Percentiles rank a stretch among this genome's conserved stretches.
These are phyloP conservation scores for Thysanoteuthis rhombus DNA, from an alignment of 2,888 invertebrate species.

Conservation along the genomic window DNA sequence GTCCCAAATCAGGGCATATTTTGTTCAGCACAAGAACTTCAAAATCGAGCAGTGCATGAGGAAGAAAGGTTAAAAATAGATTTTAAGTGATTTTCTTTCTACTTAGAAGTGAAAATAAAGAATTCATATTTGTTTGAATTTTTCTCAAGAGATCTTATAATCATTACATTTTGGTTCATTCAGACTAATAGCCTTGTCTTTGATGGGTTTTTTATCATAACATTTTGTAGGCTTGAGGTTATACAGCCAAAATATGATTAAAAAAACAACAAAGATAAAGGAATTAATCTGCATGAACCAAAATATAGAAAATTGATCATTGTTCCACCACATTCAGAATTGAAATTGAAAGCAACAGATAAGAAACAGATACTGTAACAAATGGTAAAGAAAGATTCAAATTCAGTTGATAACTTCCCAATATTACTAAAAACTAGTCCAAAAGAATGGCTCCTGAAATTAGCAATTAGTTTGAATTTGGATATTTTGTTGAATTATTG, in stretches of 20 bases:
- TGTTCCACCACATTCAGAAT: too few relatives aligned
- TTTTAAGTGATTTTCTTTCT: not conserved
- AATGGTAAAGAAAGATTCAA: too few relatives aligned
- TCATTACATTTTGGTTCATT: not conserved
- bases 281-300: too few relatives aligned
- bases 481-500: too few relatives aligned
- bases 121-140: not conserved
- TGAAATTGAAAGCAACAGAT: too few relatives aligned
- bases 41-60: not conserved
- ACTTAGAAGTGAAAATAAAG: not conserved
- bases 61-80: slow-evolving; percentile 25
- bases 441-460: too few relatives aligned
- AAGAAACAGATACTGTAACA: too few relatives aligned
- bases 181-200: not conserved
- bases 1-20: not conserved
- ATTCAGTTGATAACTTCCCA: too few relatives aligned
- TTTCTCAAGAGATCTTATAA: not conserved
- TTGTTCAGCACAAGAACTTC: not conserved
- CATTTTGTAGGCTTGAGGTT: not conserved
- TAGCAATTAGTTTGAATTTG: too few relatives aligned
- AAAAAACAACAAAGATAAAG: not conserved
- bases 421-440: too few relatives aligned
- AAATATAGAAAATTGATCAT: too few relatives aligned
- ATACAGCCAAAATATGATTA: not conserved
- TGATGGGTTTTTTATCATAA: not conserved